These are phyloP conservation scores for Epizoanthus fatuus DNA, from an alignment of 92 coral and sea anemone genomes.

Conservation along the genomic window DNA sequence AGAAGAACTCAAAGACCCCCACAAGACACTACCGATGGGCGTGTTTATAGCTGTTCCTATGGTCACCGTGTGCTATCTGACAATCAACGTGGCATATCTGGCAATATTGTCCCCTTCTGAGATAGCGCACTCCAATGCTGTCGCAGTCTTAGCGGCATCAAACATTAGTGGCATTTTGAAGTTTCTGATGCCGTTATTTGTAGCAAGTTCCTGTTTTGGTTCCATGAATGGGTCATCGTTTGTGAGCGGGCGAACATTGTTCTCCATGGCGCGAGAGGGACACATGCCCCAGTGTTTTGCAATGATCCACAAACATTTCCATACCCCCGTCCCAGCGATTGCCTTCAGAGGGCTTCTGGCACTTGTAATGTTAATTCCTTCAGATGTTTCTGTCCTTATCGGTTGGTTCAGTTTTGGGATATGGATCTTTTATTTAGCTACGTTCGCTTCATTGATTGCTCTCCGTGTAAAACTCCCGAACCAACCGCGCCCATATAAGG, in stretches of 20 bases:
- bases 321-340: slow-evolving; percentile 69
- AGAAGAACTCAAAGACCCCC: slow-evolving; percentile 62
- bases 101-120: slow-evolving; percentile 56
- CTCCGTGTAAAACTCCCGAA: slow-evolving; percentile 61
- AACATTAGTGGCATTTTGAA: background rate
- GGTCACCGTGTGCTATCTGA: slow-evolving; percentile 60
- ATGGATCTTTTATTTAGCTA: slow-evolving; percentile 59
- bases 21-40: slow-evolving; percentile 64
- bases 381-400: slow-evolving; percentile 49
- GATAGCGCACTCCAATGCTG: slow-evolving; percentile 52
- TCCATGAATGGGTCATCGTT: slow-evolving; percentile 51
- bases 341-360: slow-evolving; percentile 43
- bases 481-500: slow-evolving; percentile 60
- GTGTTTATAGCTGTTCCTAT: slow-evolving; percentile 61
- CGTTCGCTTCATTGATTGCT: slow-evolving; percentile 57
- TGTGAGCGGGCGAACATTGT: slow-evolving; percentile 45
- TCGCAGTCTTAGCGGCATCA: slow-evolving; percentile 54
- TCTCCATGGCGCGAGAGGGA: slow-evolving; percentile 69
- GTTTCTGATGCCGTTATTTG: slow-evolving; percentile 63
- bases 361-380: slow-evolving; percentile 61
- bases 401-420: slow-evolving; percentile 53
- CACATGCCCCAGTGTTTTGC: slow-evolving; percentile 63
- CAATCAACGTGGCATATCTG: slow-evolving; percentile 60
- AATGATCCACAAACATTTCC: slow-evolving; percentile 49
- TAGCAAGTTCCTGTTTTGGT: slow-evolving; percentile 63